phyloP scores from a whole-genome alignment of 2,888 invertebrate genomes.

The Monopis laevigella region DNA sequence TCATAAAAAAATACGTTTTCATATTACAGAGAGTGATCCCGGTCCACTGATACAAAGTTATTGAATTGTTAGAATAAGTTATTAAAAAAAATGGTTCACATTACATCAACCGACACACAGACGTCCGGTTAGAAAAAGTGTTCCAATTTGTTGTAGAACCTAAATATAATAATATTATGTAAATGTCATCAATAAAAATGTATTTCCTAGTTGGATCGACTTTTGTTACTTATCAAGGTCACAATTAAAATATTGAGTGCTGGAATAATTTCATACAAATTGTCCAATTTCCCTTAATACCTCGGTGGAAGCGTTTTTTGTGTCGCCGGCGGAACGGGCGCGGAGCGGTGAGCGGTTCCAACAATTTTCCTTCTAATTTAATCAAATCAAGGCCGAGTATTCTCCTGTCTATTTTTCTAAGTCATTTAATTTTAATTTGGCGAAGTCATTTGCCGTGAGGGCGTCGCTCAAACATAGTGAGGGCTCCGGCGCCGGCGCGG shows the following conservation, averaged over 20 bases:
- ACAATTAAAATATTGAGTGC: constrained; percentile 4
- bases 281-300: background rate
- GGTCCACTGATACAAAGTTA: no score
- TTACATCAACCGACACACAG: no score
- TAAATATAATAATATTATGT: background rate
- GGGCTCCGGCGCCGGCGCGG: no score
- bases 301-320: no score
- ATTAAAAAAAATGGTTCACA: no score
- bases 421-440: constrained; percentile 59
- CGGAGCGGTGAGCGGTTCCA: constrained; percentile 28
- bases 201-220: background rate
- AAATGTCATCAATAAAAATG: constrained; percentile 9
- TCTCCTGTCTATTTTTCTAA: constrained; percentile 45
- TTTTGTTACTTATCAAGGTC: background rate
- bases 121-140: no score
- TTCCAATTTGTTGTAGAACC: no score
- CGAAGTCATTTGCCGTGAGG: constrained; percentile 4
- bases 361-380: constrained; percentile 51
- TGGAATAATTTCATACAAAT: constrained; percentile 10
- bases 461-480: no score
- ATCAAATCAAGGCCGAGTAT: constrained; percentile 43
- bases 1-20: no score
- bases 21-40: no score
- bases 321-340: background rate
- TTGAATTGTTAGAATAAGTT: no score